Evolutionary conservation across 2,113 vertebrate genomes (phyloP).

Genomic region (Maccullochella peelii): DNA sequence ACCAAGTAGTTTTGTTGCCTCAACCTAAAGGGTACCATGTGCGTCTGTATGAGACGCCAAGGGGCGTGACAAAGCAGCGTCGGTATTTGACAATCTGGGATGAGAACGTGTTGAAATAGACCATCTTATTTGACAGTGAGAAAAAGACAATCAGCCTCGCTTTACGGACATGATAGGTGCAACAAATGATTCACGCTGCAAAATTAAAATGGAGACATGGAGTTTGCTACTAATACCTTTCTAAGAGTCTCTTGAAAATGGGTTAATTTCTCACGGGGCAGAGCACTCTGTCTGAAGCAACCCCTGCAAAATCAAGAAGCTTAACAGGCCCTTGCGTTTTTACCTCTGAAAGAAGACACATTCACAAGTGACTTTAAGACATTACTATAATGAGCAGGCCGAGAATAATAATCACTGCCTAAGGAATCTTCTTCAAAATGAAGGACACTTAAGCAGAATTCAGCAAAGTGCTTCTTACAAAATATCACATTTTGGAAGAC

Average conservation of each 20-base stretch:
- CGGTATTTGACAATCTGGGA: too few relatives aligned
- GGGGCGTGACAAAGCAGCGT: too few relatives aligned
- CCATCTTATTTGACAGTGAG: not conserved
- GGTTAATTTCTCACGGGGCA: conserved; percentile 25
- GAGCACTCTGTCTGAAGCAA: not conserved
- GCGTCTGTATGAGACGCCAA: too few relatives aligned
- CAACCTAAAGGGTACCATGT: too few relatives aligned
- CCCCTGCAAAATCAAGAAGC: conserved; percentile 2
- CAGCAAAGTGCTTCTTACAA: not conserved
- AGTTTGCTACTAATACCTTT: not conserved
- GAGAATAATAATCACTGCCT: conserved; percentile 23
- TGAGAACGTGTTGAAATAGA: too few relatives aligned
- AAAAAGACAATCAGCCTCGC: not conserved
- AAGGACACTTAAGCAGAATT: conserved; percentile 9
- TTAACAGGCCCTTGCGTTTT: conserved; percentile 3
- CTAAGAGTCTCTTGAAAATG: not conserved
- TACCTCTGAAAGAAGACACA: not conserved
- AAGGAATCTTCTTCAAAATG: conserved; percentile 1
- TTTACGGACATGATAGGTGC: not conserved
- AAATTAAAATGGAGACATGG: not conserved
- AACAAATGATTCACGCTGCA: not conserved
- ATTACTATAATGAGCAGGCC: conserved; percentile 8
- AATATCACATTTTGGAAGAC: not conserved
- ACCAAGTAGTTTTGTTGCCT: too few relatives aligned
- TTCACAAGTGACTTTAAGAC: conserved; percentile 14